Evolutionary conservation across 53 echinoderm and acorn worm genomes (phyloP).

Genomic region (Echinarachnius parma): DNA sequence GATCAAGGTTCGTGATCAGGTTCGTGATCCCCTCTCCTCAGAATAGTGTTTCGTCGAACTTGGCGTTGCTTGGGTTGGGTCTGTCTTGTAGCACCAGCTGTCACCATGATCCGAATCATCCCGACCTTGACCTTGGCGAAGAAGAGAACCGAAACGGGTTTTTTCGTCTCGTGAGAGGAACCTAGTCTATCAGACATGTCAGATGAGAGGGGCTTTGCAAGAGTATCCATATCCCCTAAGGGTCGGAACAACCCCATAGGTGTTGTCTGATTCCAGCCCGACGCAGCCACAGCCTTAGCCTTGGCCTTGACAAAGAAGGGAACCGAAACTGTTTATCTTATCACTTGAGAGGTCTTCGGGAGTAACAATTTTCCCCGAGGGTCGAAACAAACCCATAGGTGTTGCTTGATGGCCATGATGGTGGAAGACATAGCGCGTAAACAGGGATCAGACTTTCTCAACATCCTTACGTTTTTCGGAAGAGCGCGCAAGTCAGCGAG

Average conservation of each 20-base stretch:
- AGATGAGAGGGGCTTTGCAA: neutral
- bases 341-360: constrained; percentile 6
- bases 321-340: constrained; percentile 15
- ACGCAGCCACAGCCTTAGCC: no score
- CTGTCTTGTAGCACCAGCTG: no score
- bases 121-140: constrained; percentile 28
- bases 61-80: no score
- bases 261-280: constrained; percentile 15
- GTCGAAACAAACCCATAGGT: constrained; percentile 8
- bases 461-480: no score
- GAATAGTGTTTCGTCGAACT: constrained; percentile 20
- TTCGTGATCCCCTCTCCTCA: constrained; percentile 15
- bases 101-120: no score
- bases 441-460: no score
- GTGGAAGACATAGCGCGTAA: no score
- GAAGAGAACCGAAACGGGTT: constrained; percentile 12
- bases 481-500: no score
- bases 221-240: constrained; percentile 25
- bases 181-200: neutral
- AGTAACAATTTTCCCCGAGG: no score
- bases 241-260: constrained; percentile 1
- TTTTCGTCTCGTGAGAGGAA: constrained; percentile 3
- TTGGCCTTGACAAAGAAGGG: constrained; percentile 25
- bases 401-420: no score
- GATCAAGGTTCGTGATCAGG: constrained; percentile 19